Evolutionary conservation across 2,888 invertebrate species (phyloP), one percentile per base, ranked within the genome.

Genomic region (Heliconius sara): DNA sequence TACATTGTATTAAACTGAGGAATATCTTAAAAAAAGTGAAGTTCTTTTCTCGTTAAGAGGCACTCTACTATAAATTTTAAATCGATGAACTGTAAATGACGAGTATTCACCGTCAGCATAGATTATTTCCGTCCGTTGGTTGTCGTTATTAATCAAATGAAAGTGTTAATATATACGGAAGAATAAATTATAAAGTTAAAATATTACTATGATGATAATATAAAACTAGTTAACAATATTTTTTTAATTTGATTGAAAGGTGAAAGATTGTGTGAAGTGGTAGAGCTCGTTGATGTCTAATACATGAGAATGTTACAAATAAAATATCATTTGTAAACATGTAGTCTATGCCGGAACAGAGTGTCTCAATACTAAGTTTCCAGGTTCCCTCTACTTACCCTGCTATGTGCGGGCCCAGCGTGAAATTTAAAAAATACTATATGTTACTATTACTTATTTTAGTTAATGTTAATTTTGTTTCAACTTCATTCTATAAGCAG

Each of bases 241-340:
- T 3, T 47, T 43, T 68, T 13, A n/a, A 43, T 70, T 47, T 25
- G 43, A 47, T 70, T 70, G 25, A 70, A 43, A 70, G 16, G 16
- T 70, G 16, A 25, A 47, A 43, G 68, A 43, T 13, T 25, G n/a
- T n/a, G 43, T 9, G n/a, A 60, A 13, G 19, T 12, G n/a, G 66
- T 34, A 22, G 39, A 66, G 74, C 80, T 80, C 85, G 85, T 84
- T 85, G 83, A 85, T 80, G 83, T 84, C 84, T 85, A 80, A 84
- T 82, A 79, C 63, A 80, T 72, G 39, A 76, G 79, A 82, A 77
- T 83, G 77, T 77, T 82, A 82, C 39, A 34, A 10, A 67, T 22
- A 34, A 68, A 25, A 12, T n/a, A 68, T 68, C 1, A 39, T 68
- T 70, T 25, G 1, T 2, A 39, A 10, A 39, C 39, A 39, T 39